Base-by-base conservation (phyloP, 92 coral and sea anemone genomes). In the Parazoanthus swiftii region DNA sequence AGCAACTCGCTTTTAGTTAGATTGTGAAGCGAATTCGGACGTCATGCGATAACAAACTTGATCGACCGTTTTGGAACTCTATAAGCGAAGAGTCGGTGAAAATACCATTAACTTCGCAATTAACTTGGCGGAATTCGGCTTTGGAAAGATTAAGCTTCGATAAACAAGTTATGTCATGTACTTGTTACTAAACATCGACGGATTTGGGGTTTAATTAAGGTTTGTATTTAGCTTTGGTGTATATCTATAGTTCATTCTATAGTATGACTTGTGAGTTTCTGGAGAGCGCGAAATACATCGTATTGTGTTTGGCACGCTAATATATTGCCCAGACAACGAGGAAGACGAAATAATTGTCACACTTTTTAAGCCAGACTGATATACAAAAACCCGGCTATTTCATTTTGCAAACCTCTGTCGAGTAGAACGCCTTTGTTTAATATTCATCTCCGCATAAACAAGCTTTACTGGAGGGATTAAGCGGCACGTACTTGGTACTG, bases 401-500 rank as follows among this genome's bases (percentile, higher is more conserved):
- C 11, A 39, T 76, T 76, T 76, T 39, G 80, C 80, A 76, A 44
- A 38, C 6, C 44, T 20, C n/a, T 76, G 80, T 76, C 50, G 39
- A 76, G 54, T 76, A 4, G 80, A 42, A 76, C 23, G 25, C 50
- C 21, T 39, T 21, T 42, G 54, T 76, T 76, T 76, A 37, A 9
- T 76, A 37, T 76, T 76, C 80, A 38, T 76, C 80, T 38, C 25
- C 80, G 25, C 42, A 76, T 39, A 74, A 74, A 74, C 78, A 74
- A 74, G 76, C 37, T 72, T 72, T 14, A 29, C 76, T 8, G 37
- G 8, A 74, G 51, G 54, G 46, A 35, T 37, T 37, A 37, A 37
- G 20, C 80, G 25, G 10, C 23, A 75, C 46, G n/a, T 15, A 75
- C 23, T 8, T 6, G 7, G 48, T 26, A 74, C 78, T 5, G 80